Conservation (phyloP, 2,113 vertebrate species). For the Zeus faber region DNA sequence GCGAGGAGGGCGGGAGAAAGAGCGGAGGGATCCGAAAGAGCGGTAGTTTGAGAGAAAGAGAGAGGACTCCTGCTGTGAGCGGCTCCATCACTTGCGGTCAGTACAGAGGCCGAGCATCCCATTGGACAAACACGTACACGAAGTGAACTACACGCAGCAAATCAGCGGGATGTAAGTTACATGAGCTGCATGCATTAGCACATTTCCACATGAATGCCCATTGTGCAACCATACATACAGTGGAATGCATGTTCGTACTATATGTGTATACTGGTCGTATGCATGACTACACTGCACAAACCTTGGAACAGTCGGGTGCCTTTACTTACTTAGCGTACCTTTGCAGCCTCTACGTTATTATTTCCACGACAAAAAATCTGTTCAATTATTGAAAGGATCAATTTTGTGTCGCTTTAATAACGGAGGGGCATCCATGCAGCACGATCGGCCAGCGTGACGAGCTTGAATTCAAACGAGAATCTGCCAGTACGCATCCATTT, state of each 20-base stretch:
- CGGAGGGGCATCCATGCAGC: conserved; percentile 3
- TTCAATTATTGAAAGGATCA: conserved; percentile 49
- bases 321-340: no score
- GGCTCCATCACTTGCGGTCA: conserved; percentile 14
- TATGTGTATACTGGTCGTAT: conserved; percentile 1
- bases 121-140: neutral
- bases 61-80: conserved; percentile 15
- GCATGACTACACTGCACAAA: conserved; percentile 14
- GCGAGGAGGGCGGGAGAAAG: neutral
- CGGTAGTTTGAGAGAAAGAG: neutral
- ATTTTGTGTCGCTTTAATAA: conserved; percentile 23
- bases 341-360: no score
- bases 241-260: neutral
- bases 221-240: conserved; percentile 6
- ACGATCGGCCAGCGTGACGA: neutral
- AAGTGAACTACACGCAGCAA: conserved; percentile 10
- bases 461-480: neutral
- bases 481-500: neutral
- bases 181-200: conserved; percentile 20
- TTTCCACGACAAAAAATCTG: neutral
- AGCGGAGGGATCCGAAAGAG: neutral
- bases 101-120: conserved; percentile 9
- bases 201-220: conserved; percentile 29
- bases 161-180: conserved; percentile 15
- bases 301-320: neutral